Percentiles rank a stretch among this genome's conserved stretches.
Conservation (phyloP, 2,888 invertebrate genomes). For the Lampropteryx suffumata region DNA sequence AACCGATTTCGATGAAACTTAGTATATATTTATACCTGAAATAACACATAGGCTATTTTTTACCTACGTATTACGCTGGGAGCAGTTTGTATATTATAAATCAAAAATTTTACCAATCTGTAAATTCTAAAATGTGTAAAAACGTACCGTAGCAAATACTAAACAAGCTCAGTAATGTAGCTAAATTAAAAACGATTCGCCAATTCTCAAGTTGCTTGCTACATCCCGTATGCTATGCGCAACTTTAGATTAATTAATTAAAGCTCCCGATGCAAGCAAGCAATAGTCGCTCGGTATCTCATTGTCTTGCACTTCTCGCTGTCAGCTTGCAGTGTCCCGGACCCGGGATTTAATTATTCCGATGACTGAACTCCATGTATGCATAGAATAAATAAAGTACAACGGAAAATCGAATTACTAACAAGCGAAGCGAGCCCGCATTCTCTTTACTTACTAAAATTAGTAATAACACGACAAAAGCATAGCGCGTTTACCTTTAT, state of each 20-base stretch:
- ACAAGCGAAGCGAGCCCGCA: too few relatives aligned
- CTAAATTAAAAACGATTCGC: slow-evolving; percentile 13
- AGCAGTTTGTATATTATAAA: too few relatives aligned
- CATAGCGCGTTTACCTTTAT: too few relatives aligned
- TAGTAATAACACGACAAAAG: too few relatives aligned
- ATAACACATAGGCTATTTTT: too few relatives aligned
- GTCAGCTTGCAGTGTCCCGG: slow-evolving; percentile 15
- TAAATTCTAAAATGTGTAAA: too few relatives aligned
- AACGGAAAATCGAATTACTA: too few relatives aligned
- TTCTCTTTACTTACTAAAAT: too few relatives aligned
- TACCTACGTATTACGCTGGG: too few relatives aligned
- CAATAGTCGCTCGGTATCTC: slow-evolving; percentile 24
- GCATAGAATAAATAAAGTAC: slow-evolving; percentile 6
- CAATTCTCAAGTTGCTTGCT: slow-evolving; percentile 13
- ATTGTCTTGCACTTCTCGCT: slow-evolving; percentile 21
- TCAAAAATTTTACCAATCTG: too few relatives aligned
- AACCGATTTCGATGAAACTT: too few relatives aligned
- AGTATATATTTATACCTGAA: too few relatives aligned
- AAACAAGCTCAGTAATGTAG: not conserved
- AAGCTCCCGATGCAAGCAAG: slow-evolving; percentile 22
- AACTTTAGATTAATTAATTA: slow-evolving; percentile 29
- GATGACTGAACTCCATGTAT: slow-evolving; percentile 17
- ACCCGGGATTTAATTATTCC: slow-evolving; percentile 23
- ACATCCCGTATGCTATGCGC: slow-evolving; percentile 21
- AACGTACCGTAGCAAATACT: not conserved